Evolutionary conservation across 2,888 invertebrate species (phyloP).

Genomic region (Ephialtes manifestator): DNA sequence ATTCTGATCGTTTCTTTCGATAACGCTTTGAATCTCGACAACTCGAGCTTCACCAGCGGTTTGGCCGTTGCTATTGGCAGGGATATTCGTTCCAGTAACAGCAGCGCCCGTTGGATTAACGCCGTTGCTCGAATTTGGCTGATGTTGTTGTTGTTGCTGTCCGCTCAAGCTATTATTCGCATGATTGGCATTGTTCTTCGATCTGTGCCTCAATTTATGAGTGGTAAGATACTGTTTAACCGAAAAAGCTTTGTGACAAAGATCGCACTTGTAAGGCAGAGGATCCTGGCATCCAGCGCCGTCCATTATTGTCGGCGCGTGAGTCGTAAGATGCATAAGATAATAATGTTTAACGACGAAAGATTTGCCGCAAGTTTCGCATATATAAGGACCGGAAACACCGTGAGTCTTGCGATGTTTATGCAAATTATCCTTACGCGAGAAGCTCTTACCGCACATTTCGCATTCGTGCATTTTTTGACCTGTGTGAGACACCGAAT

Average conservation of each 20-base stretch:
- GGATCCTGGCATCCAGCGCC: slow-evolving; percentile 80
- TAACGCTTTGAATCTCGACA: slow-evolving; percentile 82
- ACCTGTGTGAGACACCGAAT: slow-evolving; percentile 90
- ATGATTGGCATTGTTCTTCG: slow-evolving; percentile 86
- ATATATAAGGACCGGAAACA: slow-evolving; percentile 88
- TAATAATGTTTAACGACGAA: slow-evolving; percentile 90
- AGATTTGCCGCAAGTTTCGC: slow-evolving; percentile 89
- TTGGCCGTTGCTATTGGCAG: slow-evolving; percentile 76
- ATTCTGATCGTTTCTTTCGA: slow-evolving; percentile 78
- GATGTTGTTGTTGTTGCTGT: slow-evolving; percentile 74
- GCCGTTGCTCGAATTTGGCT: slow-evolving; percentile 72
- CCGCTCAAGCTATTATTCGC: slow-evolving; percentile 73
- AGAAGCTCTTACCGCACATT: slow-evolving; percentile 88
- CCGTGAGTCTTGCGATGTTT: slow-evolving; percentile 89
- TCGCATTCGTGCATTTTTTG: slow-evolving; percentile 90
- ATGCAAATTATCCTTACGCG: slow-evolving; percentile 88
- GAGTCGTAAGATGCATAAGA: slow-evolving; percentile 88
- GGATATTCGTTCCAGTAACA: slow-evolving; percentile 71
- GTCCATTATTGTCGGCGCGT: slow-evolving; percentile 79
- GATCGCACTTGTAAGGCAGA: slow-evolving; percentile 88
- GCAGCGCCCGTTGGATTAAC: slow-evolving; percentile 72
- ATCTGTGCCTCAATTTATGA: slow-evolving; percentile 88
- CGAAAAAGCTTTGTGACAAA: slow-evolving; percentile 88
- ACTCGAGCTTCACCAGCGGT: slow-evolving; percentile 76
- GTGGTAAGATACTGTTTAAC: slow-evolving; percentile 89